phyloP scores from a whole-genome alignment of 2,888 invertebrate species.

The Sycophila texana region DNA sequence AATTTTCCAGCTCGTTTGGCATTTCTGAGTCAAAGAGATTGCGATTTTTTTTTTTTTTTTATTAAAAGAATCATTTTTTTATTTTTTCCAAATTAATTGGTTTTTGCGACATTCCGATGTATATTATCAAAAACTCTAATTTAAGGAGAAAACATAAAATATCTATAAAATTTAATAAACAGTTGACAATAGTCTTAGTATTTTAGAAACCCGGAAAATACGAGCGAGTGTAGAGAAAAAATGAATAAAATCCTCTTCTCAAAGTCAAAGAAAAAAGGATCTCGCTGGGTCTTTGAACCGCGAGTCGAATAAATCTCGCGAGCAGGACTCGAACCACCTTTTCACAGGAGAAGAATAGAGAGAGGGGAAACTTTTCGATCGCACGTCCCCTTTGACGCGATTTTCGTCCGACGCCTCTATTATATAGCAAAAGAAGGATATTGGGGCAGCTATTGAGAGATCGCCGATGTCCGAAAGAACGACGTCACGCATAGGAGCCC shows the following conservation, averaged over 20 bases:
- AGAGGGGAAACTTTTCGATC: slow-evolving; percentile 26
- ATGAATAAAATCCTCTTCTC: slow-evolving; percentile 20
- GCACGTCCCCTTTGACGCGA: not conserved
- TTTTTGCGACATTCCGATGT: too few species aligned
- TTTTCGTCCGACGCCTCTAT: too few species aligned
- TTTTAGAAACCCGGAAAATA: too few species aligned
- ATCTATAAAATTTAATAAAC: too few species aligned
- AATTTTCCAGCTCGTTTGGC: too few species aligned
- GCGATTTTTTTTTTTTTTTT: too few species aligned
- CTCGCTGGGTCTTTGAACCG: not conserved
- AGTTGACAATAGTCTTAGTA: too few species aligned
- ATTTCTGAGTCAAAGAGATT: too few species aligned
- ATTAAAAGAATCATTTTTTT: too few species aligned
- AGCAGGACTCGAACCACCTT: not conserved
- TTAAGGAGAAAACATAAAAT: not conserved
- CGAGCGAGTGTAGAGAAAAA: slow-evolving; percentile 1
- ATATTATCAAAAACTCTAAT: too few species aligned
- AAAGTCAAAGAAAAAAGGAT: slow-evolving; percentile 34
- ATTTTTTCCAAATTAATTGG: too few species aligned
- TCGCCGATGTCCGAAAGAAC: not conserved
- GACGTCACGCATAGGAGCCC: not conserved
- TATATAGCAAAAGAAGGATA: not conserved
- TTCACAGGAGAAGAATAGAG: slow-evolving; percentile 8
- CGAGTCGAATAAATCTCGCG: slow-evolving; percentile 42
- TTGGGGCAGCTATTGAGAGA: not conserved